Conservation (phyloP, 37 sponge, comb jelly and placozoan genomes). For the Halichondria panicea region DNA sequence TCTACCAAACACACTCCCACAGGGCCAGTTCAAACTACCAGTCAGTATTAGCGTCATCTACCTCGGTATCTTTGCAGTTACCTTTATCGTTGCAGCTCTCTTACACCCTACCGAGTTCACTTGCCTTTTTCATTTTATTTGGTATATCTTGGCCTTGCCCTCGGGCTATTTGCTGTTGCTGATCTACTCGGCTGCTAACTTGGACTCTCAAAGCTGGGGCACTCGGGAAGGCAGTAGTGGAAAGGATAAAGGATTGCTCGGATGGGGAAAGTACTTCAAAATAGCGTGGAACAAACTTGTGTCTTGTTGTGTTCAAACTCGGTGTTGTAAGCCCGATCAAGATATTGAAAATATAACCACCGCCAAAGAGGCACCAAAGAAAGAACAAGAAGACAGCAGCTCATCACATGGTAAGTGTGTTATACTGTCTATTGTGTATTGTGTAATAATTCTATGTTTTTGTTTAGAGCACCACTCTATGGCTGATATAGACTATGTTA, state of each 20-base stretch:
- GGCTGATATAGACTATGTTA: neutral
- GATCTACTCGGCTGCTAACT: slow-evolving; percentile 87
- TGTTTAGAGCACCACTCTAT: neutral
- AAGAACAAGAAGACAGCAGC: neutral
- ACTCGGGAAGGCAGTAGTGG: slow-evolving; percentile 67
- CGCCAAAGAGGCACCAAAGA: neutral
- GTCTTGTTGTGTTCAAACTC: no score
- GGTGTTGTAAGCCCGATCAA: no score
- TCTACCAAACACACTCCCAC: no score
- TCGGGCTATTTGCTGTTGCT: slow-evolving; percentile 85
- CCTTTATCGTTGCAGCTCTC: slow-evolving; percentile 59
- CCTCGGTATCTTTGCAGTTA: slow-evolving; percentile 33
- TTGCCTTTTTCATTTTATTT: slow-evolving; percentile 66
- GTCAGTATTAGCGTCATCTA: slow-evolving; percentile 39
- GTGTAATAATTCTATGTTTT: no score
- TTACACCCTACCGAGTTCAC: slow-evolving; percentile 63
- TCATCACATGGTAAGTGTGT: no score
- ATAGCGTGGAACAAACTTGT: neutral
- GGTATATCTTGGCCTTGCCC: slow-evolving; percentile 86
- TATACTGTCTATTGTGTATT: no score
- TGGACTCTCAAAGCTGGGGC: slow-evolving; percentile 84
- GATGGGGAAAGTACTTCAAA: slow-evolving; percentile 8
- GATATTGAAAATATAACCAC: neutral
- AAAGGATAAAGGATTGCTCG: slow-evolving; percentile 5
- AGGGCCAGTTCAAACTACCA: slow-evolving; percentile 3